Evolutionary conservation across 2,113 vertebrate species (phyloP).

Genomic region (Sander lucioperca): DNA sequence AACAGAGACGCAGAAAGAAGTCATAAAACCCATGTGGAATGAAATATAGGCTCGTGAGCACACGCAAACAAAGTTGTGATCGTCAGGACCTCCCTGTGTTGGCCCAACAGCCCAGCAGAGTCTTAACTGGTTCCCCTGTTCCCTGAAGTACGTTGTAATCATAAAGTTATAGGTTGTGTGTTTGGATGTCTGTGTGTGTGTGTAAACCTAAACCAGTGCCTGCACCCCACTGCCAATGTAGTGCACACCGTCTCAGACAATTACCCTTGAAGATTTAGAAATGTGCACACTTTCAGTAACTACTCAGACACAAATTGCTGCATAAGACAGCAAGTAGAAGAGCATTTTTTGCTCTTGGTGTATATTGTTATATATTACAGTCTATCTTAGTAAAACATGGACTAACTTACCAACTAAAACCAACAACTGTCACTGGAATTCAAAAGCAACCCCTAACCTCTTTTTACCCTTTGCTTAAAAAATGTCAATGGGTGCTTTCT

Average conservation of each 20-base stretch:
- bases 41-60: slow-evolving; percentile 59
- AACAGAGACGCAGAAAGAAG: slow-evolving; percentile 60
- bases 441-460: slow-evolving; percentile 6
- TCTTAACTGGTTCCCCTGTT: slow-evolving; percentile 83
- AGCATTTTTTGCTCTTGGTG: not conserved
- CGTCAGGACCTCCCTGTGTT: slow-evolving; percentile 64
- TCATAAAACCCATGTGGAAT: slow-evolving; percentile 63
- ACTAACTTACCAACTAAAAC: not conserved
- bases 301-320: slow-evolving; percentile 24
- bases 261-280: slow-evolving; percentile 87
- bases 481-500: slow-evolving; percentile 80
- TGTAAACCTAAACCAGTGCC: slow-evolving; percentile 88
- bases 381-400: not conserved
- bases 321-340: slow-evolving; percentile 1
- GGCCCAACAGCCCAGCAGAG: slow-evolving; percentile 79
- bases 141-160: slow-evolving; percentile 88
- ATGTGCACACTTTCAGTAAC: slow-evolving; percentile 63
- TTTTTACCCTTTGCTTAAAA: slow-evolving; percentile 65
- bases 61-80: slow-evolving; percentile 66
- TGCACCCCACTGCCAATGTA: slow-evolving; percentile 83
- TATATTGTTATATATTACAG: not conserved
- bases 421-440: slow-evolving; percentile 42
- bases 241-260: slow-evolving; percentile 86
- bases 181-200: slow-evolving; percentile 30
- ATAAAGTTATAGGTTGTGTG: slow-evolving; percentile 76